A percentile compares a stretch with the other conserved stretches of the same genome.
Conservation (phyloP, 2,797 vertebrate species). For the Rhynchonycteris naso region DNA sequence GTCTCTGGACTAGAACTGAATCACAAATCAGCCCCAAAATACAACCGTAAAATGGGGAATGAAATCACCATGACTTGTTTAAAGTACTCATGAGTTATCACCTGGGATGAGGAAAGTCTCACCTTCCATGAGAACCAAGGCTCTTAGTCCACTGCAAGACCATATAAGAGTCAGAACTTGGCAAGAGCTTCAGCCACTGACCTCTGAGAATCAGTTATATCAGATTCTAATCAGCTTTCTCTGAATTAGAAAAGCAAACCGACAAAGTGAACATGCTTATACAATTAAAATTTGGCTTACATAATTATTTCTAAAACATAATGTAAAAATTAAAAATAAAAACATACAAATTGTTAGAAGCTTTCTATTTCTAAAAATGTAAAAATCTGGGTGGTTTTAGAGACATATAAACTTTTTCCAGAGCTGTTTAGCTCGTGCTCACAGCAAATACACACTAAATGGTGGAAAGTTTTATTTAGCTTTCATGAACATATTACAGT, state of each 20-base stretch:
- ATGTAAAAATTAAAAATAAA: conserved; percentile 45
- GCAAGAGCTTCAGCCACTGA: neutral
- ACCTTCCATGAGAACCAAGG: neutral
- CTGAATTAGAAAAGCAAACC: conserved; percentile 19
- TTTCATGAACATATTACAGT: conserved; percentile 15
- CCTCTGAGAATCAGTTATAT: neutral
- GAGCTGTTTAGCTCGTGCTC: neutral
- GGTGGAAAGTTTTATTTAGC: neutral
- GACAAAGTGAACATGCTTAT: neutral
- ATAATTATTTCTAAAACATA: neutral
- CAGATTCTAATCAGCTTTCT: neutral
- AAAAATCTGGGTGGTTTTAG: neutral
- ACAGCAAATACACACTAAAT: neutral
- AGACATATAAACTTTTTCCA: conserved; percentile 27
- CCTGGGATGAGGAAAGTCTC: neutral
- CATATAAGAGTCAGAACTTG: neutral
- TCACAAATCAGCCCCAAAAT: neutral
- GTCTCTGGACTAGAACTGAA: neutral
- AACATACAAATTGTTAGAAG: neutral
- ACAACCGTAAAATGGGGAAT: neutral
- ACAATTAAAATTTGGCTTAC: neutral
- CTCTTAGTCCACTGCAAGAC: neutral
- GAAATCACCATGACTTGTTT: neutral
- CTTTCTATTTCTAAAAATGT: conserved; percentile 36
- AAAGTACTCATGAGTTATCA: neutral